A percentile compares a stretch with the other conserved stretches of the same genome.
Evolutionary conservation across 2,888 invertebrate species (phyloP).

Genomic region (Sisyra nigra): DNA sequence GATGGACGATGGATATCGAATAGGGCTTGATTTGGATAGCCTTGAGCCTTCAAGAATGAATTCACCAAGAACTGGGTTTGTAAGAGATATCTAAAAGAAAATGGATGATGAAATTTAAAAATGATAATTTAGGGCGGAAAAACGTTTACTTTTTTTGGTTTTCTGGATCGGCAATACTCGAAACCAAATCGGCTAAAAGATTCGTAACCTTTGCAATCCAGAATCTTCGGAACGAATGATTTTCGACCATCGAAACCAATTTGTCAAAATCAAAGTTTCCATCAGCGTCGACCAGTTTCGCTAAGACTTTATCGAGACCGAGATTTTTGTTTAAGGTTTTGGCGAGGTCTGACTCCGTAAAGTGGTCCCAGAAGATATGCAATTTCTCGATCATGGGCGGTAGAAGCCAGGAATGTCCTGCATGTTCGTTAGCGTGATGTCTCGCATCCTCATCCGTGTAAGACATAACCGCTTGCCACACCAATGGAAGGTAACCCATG

Average conservation of each 20-base stretch:
- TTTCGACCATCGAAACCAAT: slow-evolving; percentile 63
- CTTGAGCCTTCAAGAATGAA: slow-evolving; percentile 57
- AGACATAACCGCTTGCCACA: slow-evolving; percentile 46
- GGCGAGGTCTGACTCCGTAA: slow-evolving; percentile 62
- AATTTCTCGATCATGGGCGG: slow-evolving; percentile 52
- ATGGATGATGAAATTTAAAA: too few relatives aligned
- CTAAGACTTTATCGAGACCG: slow-evolving; percentile 51
- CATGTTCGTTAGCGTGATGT: slow-evolving; percentile 40
- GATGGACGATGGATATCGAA: slow-evolving; percentile 52
- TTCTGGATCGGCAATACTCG: slow-evolving; percentile 57
- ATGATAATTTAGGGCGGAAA: background rate
- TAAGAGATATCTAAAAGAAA: slow-evolving; percentile 42
- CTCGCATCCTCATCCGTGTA: slow-evolving; percentile 43
- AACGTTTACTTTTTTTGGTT: slow-evolving; percentile 49
- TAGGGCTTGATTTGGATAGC: slow-evolving; percentile 51
- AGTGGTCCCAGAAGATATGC: slow-evolving; percentile 63
- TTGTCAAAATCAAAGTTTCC: slow-evolving; percentile 56
- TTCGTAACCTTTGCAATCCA: slow-evolving; percentile 66
- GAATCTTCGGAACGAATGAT: slow-evolving; percentile 59
- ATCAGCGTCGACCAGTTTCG: slow-evolving; percentile 48
- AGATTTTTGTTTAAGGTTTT: slow-evolving; percentile 56
- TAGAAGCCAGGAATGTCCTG: slow-evolving; percentile 46
- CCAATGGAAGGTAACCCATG: slow-evolving; percentile 44
- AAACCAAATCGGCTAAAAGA: slow-evolving; percentile 56
- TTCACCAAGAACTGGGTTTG: slow-evolving; percentile 57